Base-by-base conservation (phyloP, 1,140 invertebrate genomes). In the Helicorthomorpha holstii region DNA sequence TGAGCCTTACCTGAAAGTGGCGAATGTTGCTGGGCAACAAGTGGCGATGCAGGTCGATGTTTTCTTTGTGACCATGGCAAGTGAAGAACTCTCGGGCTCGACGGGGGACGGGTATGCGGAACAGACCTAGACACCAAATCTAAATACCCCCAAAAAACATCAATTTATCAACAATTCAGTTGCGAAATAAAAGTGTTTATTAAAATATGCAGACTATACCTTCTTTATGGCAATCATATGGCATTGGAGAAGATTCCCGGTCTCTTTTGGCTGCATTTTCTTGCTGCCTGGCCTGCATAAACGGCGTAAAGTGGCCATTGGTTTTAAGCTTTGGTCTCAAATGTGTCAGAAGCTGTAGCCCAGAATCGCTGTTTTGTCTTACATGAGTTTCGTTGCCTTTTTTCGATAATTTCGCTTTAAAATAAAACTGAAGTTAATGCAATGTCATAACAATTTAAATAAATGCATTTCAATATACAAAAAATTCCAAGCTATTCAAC, bases 281-380 rank as follows among this genome's bases (percentile, higher is more conserved):
- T 19, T 46, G 7, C 19, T 25, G 44, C 21, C 60, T 60, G 56
- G 73, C 71, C 60, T 75, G 73, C 70, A 76, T 76, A 53, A 70
- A 72, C 24, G 71, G 63, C 4, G 74, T 75, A 58, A 77, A 76
- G 59, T 78, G 74, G 22, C 76, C 75, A 60, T 78, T 78, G n/a
- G 75, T 77, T 61, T 76, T 78, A 47, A 77, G 68, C 62, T 74
- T 74, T 25, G 71, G 67, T 49, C 75, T 63, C 25, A 58, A 59
- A 34, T 34, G 44, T 25, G 44, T 4, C 44, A 25, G 19, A 4
- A 25, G 21, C 7, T 7, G 44, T 4, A 25, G 4, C 7, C 44
- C 19, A 7, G 44, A 34, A 16, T 34, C 29, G 16, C 29, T 34
- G 29, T 34, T 34, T 34, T 34, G 29, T 34, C 29, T 34, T 16